Evolutionary conservation across 2,888 invertebrate species (phyloP).

Genomic region (Eupeodes latifasciatus): DNA sequence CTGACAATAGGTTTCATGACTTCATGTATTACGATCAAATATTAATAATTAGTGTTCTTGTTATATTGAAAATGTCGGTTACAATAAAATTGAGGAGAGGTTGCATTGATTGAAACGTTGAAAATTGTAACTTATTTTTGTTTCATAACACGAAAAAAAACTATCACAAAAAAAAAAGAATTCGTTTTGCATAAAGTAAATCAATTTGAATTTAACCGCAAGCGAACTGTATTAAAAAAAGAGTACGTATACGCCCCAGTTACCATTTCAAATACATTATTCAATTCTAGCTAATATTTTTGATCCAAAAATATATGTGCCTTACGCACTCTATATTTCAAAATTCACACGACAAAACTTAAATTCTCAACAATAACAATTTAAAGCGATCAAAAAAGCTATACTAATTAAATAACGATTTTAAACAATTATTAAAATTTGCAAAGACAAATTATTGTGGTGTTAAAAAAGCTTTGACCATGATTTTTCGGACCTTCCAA

Average conservation of each 20-base stretch:
- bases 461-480: conserved; percentile 8
- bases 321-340: conserved; percentile 1
- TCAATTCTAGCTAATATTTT: not conserved
- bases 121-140: no score
- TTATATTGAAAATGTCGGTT: no score
- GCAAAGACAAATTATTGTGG: not conserved
- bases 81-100: no score
- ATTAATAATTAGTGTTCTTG: no score
- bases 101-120: no score
- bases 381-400: conserved; percentile 4
- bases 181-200: no score
- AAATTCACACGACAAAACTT: not conserved
- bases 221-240: not conserved
- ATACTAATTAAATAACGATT: not conserved
- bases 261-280: not conserved
- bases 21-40: no score
- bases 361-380: not conserved
- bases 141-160: no score
- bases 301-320: not conserved
- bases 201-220: not conserved
- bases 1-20: no score
- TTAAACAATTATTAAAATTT: not conserved
- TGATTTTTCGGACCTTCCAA: not conserved
- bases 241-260: conserved; percentile 25
- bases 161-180: no score